Evolutionary conservation across 2,797 vertebrate genomes (phyloP).

Genomic region (Cygnus olor): DNA sequence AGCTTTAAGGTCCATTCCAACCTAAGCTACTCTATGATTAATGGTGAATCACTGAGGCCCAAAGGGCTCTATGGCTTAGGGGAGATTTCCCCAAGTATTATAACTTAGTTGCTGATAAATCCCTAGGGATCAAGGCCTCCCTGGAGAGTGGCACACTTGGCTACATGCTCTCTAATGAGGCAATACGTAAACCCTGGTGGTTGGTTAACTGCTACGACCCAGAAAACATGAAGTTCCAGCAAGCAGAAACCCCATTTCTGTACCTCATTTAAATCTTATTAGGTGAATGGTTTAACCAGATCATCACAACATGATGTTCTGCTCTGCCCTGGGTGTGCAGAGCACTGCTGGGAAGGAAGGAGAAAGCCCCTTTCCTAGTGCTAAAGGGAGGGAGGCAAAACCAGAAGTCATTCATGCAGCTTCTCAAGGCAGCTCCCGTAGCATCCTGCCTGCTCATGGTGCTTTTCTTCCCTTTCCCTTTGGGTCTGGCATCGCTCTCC

Average conservation of each 20-base stretch:
- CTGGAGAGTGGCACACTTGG: not conserved
- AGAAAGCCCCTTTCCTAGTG: not conserved
- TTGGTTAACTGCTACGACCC: not conserved
- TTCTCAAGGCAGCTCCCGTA: not conserved
- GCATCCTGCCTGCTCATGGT: not conserved
- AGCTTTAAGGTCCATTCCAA: no score
- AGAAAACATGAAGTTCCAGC: not conserved
- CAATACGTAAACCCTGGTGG: not conserved
- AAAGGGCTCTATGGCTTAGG: not conserved
- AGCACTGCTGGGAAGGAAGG: not conserved
- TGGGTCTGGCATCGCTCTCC: not conserved
- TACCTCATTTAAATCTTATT: not conserved
- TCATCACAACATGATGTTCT: rapidly evolving
- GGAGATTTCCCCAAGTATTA: not conserved
- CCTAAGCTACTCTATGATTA: no score
- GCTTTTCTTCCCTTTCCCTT: not conserved
- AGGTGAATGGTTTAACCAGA: not conserved
- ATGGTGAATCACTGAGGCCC: not conserved
- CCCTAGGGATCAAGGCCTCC: not conserved
- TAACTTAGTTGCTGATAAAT: not conserved
- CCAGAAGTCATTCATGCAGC: no score
- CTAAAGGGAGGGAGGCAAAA: not conserved
- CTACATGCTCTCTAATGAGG: not conserved
- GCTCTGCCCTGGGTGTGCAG: not conserved
- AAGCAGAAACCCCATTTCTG: not conserved